A percentile compares a stretch with the other conserved stretches of the same genome.
phyloP scores from a whole-genome alignment of 2,888 invertebrate species.

The Xestoiulus laeticollis region DNA sequence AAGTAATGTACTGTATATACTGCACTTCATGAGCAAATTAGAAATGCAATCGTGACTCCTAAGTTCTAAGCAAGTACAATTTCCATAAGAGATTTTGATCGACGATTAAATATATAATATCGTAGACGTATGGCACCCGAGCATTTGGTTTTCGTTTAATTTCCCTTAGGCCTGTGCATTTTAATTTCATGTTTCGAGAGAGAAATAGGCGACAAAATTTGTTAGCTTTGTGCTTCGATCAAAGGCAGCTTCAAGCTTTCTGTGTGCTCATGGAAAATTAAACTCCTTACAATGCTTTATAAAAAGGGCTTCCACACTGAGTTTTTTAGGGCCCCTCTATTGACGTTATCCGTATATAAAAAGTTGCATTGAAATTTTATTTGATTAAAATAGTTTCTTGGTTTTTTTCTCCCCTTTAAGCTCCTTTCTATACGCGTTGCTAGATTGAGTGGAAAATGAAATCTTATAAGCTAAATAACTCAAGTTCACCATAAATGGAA shows the following conservation, averaged over 20 bases:
- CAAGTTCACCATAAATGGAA: not conserved
- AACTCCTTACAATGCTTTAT: not conserved
- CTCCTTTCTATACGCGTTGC: not conserved
- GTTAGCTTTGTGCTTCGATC: slow-evolving; percentile 4
- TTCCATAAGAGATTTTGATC: not conserved
- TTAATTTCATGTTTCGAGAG: not conserved
- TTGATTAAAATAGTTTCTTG: not conserved
- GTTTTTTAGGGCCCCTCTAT: not conserved
- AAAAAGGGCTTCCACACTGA: not conserved
- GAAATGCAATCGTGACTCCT: no score
- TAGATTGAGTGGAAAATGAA: slow-evolving; percentile 34
- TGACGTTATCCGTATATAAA: not conserved
- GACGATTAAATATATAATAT: not conserved
- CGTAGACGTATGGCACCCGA: not conserved
- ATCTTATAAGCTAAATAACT: slow-evolving; percentile 37
- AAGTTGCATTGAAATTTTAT: slow-evolving; percentile 28
- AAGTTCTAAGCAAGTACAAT: no score
- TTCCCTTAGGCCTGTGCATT: not conserved
- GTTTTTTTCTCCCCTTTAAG: not conserved
- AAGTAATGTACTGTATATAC: no score
- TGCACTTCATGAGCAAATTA: no score
- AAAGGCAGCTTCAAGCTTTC: not conserved
- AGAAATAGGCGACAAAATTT: not conserved
- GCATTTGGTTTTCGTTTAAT: not conserved
- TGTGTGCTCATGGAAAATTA: not conserved